Percentiles rank a stretch among this genome's conserved stretches.
Conservation (phyloP, 2,113 vertebrate species). For the Hypomesus transpacificus region DNA sequence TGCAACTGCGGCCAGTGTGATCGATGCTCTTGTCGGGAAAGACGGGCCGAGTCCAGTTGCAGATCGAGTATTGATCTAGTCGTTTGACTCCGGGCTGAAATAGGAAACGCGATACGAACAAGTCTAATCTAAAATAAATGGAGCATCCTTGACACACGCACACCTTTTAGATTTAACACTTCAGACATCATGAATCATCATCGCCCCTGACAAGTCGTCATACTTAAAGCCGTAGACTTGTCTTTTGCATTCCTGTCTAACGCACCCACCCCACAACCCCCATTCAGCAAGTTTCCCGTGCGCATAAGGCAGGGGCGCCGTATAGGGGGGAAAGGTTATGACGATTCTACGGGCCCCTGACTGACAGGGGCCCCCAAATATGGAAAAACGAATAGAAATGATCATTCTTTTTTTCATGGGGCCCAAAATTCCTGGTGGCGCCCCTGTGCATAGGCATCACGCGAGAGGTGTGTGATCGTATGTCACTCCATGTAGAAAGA, state of each 20-base stretch:
- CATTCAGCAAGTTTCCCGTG: no score
- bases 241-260: not conserved
- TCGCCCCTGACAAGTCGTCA: not conserved
- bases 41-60: not conserved
- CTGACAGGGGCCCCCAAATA: no score
- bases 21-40: constrained; percentile 30
- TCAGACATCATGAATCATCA: constrained; percentile 25
- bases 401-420: no score
- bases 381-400: no score
- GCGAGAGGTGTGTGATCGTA: no score
- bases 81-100: constrained; percentile 15
- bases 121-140: constrained; percentile 55
- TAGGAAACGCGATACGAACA: constrained; percentile 35
- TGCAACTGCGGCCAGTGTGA: constrained; percentile 21
- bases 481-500: no score
- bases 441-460: no score
- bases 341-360: no score
- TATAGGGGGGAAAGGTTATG: no score
- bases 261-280: not conserved
- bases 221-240: not conserved
- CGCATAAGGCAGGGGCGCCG: no score
- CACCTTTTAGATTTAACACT: constrained; percentile 20
- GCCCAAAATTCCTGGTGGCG: no score
- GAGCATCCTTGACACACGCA: constrained; percentile 31
- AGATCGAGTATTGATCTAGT: constrained; percentile 60